phyloP scores from a whole-genome alignment of 1,140 invertebrate genomes.

The Microplitis mediator region DNA sequence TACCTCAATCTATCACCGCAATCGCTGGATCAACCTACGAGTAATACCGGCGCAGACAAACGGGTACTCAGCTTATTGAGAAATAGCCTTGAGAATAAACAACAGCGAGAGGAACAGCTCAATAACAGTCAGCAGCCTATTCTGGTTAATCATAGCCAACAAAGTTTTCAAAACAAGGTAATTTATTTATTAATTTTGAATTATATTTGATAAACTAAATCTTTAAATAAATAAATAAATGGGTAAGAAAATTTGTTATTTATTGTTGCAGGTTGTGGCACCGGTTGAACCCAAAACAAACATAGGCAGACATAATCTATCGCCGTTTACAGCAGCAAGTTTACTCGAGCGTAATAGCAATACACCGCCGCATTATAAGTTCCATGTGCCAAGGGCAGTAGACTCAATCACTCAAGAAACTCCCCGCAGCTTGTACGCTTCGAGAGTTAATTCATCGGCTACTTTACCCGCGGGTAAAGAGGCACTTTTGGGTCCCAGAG shows the following conservation, averaged over 20 bases:
- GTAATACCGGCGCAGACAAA: constrained; percentile 67
- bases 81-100: constrained; percentile 73
- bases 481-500: constrained; percentile 45
- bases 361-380: constrained; percentile 65
- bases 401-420: constrained; percentile 64
- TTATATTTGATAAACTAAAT: background rate
- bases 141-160: constrained; percentile 50
- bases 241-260: background rate
- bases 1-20: constrained; percentile 9
- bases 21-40: constrained; percentile 41
- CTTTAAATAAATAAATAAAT: background rate
- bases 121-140: constrained; percentile 53
- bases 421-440: constrained; percentile 49
- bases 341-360: constrained; percentile 61
- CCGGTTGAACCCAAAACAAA: constrained; percentile 64
- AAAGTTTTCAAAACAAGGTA: constrained; percentile 56
- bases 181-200: background rate
- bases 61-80: constrained; percentile 71
- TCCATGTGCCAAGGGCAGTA: constrained; percentile 72
- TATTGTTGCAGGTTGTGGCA: constrained; percentile 53
- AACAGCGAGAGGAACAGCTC: constrained; percentile 62
- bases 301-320: constrained; percentile 64
- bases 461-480: constrained; percentile 50
- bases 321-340: constrained; percentile 65
- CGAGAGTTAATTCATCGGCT: constrained; percentile 52